Evolutionary conservation across 2,888 invertebrate genomes (phyloP).

Genomic region (Chrysolina oricalcia): DNA sequence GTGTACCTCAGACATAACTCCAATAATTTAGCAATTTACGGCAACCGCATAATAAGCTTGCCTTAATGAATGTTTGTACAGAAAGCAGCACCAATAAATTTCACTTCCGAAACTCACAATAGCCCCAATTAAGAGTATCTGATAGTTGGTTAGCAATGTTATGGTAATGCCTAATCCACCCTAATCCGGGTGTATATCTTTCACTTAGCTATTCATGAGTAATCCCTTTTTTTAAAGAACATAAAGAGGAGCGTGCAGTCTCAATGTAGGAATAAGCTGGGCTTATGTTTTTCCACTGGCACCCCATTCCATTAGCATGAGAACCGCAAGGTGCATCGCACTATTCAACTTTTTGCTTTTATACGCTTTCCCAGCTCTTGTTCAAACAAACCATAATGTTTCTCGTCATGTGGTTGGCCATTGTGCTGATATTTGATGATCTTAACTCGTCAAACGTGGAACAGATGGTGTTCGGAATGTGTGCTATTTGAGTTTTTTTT

Average conservation of each 20-base stretch:
- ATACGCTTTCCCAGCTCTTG: conserved; percentile 38
- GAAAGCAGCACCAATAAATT: conserved; percentile 37
- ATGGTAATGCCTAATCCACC: conserved; percentile 65
- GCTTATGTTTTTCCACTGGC: conserved; percentile 52
- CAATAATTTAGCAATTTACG: conserved; percentile 28
- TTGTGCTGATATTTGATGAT: conserved; percentile 45
- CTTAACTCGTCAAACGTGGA: conserved; percentile 41
- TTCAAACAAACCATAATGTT: conserved; percentile 43
- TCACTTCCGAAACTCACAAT: conserved; percentile 44
- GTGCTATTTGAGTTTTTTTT: not conserved
- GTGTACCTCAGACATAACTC: conserved; percentile 25
- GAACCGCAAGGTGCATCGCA: conserved; percentile 63
- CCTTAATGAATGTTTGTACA: conserved; percentile 45
- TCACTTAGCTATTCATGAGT: conserved; percentile 67
- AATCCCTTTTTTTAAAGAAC: conserved; percentile 63
- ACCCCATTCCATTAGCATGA: conserved; percentile 63
- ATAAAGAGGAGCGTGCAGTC: conserved; percentile 65
- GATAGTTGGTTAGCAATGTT: conserved; percentile 56
- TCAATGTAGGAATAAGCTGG: conserved; percentile 51
- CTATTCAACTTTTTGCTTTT: conserved; percentile 51
- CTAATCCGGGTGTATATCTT: conserved; percentile 67
- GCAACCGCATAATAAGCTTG: conserved; percentile 21
- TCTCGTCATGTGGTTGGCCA: conserved; percentile 44
- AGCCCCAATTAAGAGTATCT: conserved; percentile 51
- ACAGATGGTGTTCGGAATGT: conserved; percentile 41